Conservation (phyloP, 2,888 invertebrate genomes). For the Torymus tubicola region DNA sequence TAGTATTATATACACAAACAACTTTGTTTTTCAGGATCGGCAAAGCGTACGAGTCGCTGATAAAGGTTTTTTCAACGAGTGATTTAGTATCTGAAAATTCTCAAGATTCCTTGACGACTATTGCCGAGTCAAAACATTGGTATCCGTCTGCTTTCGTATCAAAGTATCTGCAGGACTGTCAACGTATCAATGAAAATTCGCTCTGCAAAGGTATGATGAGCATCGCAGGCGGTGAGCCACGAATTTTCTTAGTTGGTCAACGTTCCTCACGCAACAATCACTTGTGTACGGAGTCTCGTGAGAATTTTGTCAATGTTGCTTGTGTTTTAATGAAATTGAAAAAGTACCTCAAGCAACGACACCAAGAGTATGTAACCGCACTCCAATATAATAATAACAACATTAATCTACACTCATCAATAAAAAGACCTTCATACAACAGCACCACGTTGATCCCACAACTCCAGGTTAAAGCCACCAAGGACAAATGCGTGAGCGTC, state of each 20-base stretch:
- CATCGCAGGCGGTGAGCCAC: background rate
- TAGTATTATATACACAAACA: too few relatives aligned
- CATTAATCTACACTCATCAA: too few relatives aligned
- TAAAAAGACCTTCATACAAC: too few relatives aligned
- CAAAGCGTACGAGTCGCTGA: background rate
- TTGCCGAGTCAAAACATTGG: background rate
- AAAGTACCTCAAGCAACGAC: background rate
- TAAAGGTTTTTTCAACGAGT: background rate
- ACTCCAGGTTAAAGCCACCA: background rate
- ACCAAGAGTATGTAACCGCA: background rate
- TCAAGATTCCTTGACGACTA: too few relatives aligned
- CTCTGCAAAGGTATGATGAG: slow-evolving; percentile 33
- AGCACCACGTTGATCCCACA: background rate
- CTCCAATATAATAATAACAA: too few relatives aligned
- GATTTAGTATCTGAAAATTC: background rate
- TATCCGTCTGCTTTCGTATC: slow-evolving; percentile 3
- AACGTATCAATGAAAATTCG: background rate
- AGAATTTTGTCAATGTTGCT: background rate
- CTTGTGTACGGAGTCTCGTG: too few relatives aligned
- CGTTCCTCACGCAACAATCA: background rate
- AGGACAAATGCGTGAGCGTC: background rate
- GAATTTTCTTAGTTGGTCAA: background rate
- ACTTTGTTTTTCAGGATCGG: background rate
- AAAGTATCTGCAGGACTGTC: slow-evolving; percentile 22
- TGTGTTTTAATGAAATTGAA: slow-evolving; percentile 9